Evolutionary conservation across 2,113 vertebrate genomes (phyloP).

Genomic region (Notothenia coriiceps): DNA sequence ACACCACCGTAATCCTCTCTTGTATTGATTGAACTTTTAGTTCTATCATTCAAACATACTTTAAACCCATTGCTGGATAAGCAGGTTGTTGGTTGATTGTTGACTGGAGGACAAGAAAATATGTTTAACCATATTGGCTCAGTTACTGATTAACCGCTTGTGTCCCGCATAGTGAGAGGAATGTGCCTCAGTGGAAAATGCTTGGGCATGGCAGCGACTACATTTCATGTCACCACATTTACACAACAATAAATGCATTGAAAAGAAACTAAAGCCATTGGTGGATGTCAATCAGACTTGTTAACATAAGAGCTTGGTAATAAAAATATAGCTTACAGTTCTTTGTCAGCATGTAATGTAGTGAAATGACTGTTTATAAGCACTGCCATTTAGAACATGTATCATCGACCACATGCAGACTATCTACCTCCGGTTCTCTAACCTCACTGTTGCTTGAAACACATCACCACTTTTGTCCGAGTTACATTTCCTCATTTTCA

Average conservation of each 20-base stretch:
- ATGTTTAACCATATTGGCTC: neutral
- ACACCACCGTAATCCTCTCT: neutral
- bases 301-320: neutral
- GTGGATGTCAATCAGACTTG: neutral
- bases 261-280: neutral
- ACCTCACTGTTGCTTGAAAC: neutral
- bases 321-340: neutral
- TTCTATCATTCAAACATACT: neutral
- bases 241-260: conserved; percentile 3
- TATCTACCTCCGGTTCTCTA: neutral
- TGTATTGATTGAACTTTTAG: conserved; percentile 25
- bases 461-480: neutral
- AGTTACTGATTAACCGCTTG: conserved; percentile 65
- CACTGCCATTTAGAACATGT: neutral
- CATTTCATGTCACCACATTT: conserved; percentile 13
- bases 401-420: conserved; percentile 30
- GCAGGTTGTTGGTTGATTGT: neutral
- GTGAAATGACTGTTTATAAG: neutral
- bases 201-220: conserved; percentile 3
- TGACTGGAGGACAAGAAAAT: neutral
- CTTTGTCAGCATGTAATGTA: neutral
- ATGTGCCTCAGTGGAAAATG: conserved; percentile 24
- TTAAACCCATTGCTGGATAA: neutral
- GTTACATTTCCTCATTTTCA: neutral
- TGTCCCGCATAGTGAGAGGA: conserved; percentile 31